Conservation (phyloP, 2,888 invertebrate genomes). For the Orthosia incerta region DNA sequence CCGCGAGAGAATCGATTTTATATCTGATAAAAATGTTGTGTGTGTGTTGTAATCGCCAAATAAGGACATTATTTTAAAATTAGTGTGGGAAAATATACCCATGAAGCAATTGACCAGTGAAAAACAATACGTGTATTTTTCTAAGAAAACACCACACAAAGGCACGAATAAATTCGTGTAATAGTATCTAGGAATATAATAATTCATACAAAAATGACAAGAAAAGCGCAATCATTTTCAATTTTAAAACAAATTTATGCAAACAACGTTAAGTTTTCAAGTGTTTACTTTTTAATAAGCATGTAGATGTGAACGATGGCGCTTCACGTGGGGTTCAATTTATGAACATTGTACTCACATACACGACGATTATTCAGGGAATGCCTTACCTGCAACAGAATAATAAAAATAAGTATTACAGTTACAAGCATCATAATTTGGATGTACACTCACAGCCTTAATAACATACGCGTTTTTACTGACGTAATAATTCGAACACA, state of each 20-base stretch:
- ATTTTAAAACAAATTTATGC: conserved; percentile 1
- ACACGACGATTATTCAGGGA: conserved; percentile 25
- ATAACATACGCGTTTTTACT: conserved; percentile 22
- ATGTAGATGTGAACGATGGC: conserved; percentile 33
- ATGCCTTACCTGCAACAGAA: conserved; percentile 59
- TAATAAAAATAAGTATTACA: conserved; percentile 41
- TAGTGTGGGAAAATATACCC: not conserved
- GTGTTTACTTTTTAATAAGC: conserved; percentile 29
- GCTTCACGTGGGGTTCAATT: conserved; percentile 38
- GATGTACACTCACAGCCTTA: not conserved
- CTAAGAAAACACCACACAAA: not conserved
- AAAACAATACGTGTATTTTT: not conserved
- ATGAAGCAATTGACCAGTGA: not conserved
- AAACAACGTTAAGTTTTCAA: conserved; percentile 25
- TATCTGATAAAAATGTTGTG: conserved; percentile 9
- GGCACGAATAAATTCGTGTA: not conserved
- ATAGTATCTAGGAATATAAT: not conserved
- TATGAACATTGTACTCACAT: conserved; percentile 50
- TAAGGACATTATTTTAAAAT: not conserved
- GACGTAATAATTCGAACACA: conserved; percentile 19
- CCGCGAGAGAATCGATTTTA: conserved; percentile 26
- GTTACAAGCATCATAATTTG: conserved; percentile 21
- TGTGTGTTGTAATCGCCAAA: not conserved
- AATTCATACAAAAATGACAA: not conserved
- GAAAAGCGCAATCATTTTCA: not conserved